Conservation (phyloP, 2,888 invertebrate species). For the Incurvaria masculella region DNA sequence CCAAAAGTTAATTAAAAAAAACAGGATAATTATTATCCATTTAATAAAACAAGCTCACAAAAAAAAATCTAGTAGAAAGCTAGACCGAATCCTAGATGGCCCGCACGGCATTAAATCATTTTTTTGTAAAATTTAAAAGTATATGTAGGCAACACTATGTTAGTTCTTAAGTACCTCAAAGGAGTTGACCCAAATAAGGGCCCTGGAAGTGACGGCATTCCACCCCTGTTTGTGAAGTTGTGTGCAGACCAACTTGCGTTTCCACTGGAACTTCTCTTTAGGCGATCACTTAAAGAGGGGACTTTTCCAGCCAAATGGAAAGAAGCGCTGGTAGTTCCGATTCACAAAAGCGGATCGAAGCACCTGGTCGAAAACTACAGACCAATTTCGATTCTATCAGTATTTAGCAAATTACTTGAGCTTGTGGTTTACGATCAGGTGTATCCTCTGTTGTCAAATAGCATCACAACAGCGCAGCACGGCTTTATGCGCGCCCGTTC, state of each 20-base stretch:
- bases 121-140: too few species aligned
- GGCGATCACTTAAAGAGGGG: background rate
- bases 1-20: too few species aligned
- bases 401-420: constrained; percentile 6
- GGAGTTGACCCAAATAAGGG: background rate
- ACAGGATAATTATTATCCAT: too few species aligned
- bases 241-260: background rate
- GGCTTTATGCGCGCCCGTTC: constrained; percentile 6
- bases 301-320: constrained; percentile 6
- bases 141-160: too few species aligned
- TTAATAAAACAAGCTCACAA: too few species aligned
- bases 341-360: constrained; percentile 6
- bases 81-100: too few species aligned
- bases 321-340: constrained; percentile 3
- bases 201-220: background rate
- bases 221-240: background rate
- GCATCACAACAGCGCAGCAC: background rate
- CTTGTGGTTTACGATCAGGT: constrained; percentile 1
- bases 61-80: too few species aligned
- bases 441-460: background rate
- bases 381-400: constrained; percentile 6
- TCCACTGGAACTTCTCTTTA: background rate
- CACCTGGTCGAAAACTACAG: constrained; percentile 5
- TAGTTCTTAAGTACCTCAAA: too few species aligned
- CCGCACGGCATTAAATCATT: too few species aligned